Conservation (phyloP, 2,113 vertebrate genomes). For the Sprattus sprattus region DNA sequence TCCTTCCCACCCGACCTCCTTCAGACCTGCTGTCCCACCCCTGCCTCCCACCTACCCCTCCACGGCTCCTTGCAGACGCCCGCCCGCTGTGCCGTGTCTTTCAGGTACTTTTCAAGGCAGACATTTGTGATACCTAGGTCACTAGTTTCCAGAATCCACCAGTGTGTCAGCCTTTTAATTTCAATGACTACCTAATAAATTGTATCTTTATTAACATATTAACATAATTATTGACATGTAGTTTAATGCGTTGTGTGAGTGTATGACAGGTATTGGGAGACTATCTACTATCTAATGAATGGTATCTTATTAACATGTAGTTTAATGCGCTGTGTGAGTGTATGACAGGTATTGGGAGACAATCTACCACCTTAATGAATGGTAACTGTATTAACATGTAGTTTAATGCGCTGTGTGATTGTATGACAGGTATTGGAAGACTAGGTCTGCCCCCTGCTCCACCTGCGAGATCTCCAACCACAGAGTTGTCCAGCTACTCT, state of each 20-base stretch:
- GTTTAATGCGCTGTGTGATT: neutral
- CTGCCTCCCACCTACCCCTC: conserved; percentile 73
- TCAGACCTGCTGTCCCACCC: conserved; percentile 65
- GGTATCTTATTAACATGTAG: too few relatives aligned
- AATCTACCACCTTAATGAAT: too few relatives aligned
- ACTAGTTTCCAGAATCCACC: too few relatives aligned
- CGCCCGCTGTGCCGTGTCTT: conserved; percentile 67
- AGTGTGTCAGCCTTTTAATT: too few relatives aligned
- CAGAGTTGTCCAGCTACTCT: conserved; percentile 82
- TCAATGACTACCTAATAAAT: neutral
- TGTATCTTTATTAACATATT: neutral
- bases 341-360: too few relatives aligned
- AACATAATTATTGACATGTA: neutral
- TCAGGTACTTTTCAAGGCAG: conserved; percentile 54
- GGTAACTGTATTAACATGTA: neutral
- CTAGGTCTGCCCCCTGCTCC: conserved; percentile 85
- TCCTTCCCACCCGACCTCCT: conserved; percentile 42
- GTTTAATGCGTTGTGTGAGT: neutral
- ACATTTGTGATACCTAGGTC: too few relatives aligned
- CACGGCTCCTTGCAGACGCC: conserved; percentile 69
- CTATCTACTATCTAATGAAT: too few relatives aligned
- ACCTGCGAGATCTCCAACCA: conserved; percentile 86
- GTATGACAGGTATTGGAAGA: conserved; percentile 66
- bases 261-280: too few relatives aligned
- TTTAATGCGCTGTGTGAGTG: neutral